Conservation (phyloP, 2,888 invertebrate species). For the Aromia moschata region DNA sequence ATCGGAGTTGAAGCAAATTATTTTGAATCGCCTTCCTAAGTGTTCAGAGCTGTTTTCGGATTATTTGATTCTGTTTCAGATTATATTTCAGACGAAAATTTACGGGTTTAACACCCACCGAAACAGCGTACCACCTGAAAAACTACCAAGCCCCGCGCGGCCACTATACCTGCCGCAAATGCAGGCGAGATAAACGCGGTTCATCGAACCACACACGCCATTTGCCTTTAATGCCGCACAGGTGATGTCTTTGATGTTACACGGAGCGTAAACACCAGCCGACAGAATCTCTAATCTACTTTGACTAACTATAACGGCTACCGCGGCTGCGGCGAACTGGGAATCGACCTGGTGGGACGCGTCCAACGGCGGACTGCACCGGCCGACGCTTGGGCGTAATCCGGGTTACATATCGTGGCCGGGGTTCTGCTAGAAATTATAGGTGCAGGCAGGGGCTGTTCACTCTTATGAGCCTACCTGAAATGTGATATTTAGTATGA, state of each 20-base stretch:
- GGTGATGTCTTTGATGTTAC: conserved; percentile 31
- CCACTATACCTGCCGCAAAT: conserved; percentile 1
- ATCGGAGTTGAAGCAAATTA: too few relatives aligned
- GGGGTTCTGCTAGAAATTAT: too few relatives aligned
- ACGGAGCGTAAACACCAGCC: conserved; percentile 20
- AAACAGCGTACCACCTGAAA: too few relatives aligned
- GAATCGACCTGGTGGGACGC: neutral
- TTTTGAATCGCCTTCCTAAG: too few relatives aligned
- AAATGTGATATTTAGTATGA: too few relatives aligned
- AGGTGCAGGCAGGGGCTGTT: too few relatives aligned
- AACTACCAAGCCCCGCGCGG: too few relatives aligned
- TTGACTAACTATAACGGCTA: conserved; percentile 14
- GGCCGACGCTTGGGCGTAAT: conserved; percentile 1
- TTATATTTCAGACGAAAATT: too few relatives aligned
- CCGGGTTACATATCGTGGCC: conserved; percentile 20
- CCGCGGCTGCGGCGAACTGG: neutral
- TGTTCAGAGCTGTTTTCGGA: too few relatives aligned
- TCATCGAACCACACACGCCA: conserved; percentile 18
- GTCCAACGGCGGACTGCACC: conserved; percentile 5
- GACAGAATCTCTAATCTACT: conserved; percentile 19
- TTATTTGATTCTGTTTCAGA: too few relatives aligned
- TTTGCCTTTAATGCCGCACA: conserved; percentile 22
- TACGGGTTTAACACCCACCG: too few relatives aligned
- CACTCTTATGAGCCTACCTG: too few relatives aligned
- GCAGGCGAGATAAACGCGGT: neutral